Conservation (phyloP, 2,797 vertebrate genomes). For the Lophotriccus pileatus region DNA sequence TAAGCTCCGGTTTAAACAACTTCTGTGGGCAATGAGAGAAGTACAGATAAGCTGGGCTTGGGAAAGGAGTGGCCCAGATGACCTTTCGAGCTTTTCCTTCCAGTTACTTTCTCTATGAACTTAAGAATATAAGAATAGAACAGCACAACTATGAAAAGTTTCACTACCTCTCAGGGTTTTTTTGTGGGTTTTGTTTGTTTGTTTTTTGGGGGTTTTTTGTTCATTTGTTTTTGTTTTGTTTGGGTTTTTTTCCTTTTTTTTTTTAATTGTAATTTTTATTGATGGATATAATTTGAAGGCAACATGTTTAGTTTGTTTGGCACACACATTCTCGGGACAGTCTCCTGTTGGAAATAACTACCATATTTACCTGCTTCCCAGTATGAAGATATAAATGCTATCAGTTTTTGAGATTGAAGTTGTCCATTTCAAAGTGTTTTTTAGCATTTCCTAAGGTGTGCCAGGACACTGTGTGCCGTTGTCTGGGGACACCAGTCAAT, state of each 20-base stretch:
- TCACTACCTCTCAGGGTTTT: not conserved
- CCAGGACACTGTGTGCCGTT: not conserved
- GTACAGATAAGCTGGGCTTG: not conserved
- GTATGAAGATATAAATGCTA: not conserved
- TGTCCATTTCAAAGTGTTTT: not conserved
- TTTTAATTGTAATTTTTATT: not conserved
- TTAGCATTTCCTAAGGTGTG: not conserved
- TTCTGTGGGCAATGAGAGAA: not conserved
- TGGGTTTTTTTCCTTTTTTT: not conserved
- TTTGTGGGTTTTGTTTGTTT: not conserved
- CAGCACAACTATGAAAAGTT: not conserved
- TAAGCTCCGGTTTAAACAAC: not conserved
- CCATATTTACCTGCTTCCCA: not conserved
- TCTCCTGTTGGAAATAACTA: not conserved
- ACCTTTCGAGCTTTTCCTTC: not conserved
- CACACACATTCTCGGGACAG: not conserved
- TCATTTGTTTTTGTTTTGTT: not conserved
- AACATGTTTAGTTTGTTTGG: not conserved
- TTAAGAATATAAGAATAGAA: not conserved
- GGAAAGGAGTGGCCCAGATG: not conserved
- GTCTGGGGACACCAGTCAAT: not conserved
- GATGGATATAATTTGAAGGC: not conserved
- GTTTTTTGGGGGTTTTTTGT: no score
- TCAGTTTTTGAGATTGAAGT: not conserved
- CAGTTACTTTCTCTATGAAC: not conserved